Evolutionary conservation across 2,113 vertebrate genomes (phyloP).

Genomic region (Menura novaehollandiae): DNA sequence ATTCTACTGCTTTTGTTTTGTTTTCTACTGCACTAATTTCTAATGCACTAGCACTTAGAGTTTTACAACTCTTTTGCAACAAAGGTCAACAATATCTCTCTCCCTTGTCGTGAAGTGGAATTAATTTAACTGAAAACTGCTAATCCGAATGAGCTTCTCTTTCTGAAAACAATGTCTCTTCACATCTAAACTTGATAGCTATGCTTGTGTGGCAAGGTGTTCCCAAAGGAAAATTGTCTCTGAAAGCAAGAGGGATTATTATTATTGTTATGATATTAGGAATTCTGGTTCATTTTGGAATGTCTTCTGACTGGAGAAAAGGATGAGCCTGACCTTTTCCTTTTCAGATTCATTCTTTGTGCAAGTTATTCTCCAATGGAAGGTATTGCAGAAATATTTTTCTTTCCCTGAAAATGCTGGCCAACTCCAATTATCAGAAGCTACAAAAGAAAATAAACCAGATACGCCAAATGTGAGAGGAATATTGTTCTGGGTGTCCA

Average conservation of each 20-base stretch:
- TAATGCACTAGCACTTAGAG: background rate
- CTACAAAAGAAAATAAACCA: background rate
- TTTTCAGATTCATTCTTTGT: background rate
- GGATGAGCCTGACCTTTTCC: background rate
- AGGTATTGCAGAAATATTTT: background rate
- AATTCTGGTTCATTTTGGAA: background rate
- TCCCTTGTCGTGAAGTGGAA: background rate
- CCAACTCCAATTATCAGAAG: background rate
- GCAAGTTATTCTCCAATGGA: background rate
- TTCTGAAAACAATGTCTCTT: background rate
- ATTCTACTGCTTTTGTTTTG: background rate
- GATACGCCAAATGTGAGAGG: background rate
- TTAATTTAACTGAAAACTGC: background rate
- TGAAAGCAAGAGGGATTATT: background rate
- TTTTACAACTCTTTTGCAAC: background rate
- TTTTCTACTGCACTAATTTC: too few species aligned
- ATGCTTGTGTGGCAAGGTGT: background rate
- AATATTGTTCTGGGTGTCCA: background rate
- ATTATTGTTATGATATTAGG: background rate
- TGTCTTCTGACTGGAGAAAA: background rate
- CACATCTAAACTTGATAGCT: background rate
- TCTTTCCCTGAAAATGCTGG: background rate
- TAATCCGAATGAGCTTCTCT: background rate
- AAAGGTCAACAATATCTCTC: background rate
- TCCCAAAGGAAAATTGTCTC: background rate